Conservation (phyloP, 2,888 invertebrate genomes). For the Argyresthia goedartella region DNA sequence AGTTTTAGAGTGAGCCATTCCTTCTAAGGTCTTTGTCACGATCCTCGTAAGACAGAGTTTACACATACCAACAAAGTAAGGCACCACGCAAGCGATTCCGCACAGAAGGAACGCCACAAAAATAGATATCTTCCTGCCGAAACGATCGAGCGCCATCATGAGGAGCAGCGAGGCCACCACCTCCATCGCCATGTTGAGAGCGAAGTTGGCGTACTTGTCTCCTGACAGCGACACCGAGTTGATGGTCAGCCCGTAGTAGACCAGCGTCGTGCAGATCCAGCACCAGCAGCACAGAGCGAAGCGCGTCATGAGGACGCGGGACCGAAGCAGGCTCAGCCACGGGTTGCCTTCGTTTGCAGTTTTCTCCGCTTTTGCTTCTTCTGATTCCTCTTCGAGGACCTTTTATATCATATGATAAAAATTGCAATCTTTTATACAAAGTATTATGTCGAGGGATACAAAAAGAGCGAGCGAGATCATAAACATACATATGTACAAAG, state of each 20-base stretch:
- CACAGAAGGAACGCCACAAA: conserved; percentile 43
- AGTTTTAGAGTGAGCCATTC: too few relatives aligned
- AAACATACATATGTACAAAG: too few relatives aligned
- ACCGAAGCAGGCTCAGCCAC: conserved; percentile 35
- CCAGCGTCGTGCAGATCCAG: conserved; percentile 81
- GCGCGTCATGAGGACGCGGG: conserved; percentile 36
- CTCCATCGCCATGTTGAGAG: conserved; percentile 59
- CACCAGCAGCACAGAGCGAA: conserved; percentile 57
- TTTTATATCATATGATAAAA: too few relatives aligned
- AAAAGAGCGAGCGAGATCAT: too few relatives aligned
- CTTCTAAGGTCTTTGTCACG: too few relatives aligned
- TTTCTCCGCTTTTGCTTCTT: conserved; percentile 10
- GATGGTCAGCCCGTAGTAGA: conserved; percentile 84
- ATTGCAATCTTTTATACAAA: too few relatives aligned
- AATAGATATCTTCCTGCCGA: conserved; percentile 48
- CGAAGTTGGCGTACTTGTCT: conserved; percentile 81
- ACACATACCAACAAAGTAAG: conserved; percentile 41
- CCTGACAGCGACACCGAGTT: conserved; percentile 81
- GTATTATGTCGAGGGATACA: too few relatives aligned
- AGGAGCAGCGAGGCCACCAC: conserved; percentile 53
- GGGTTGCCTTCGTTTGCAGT: conserved; percentile 17
- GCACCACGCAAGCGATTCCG: conserved; percentile 42
- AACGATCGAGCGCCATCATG: conserved; percentile 55
- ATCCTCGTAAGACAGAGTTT: too few relatives aligned
- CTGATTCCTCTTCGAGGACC: conserved; percentile 21